Base-by-base conservation (phyloP, 2,888 invertebrate species). In the Agrochola macilenta region DNA sequence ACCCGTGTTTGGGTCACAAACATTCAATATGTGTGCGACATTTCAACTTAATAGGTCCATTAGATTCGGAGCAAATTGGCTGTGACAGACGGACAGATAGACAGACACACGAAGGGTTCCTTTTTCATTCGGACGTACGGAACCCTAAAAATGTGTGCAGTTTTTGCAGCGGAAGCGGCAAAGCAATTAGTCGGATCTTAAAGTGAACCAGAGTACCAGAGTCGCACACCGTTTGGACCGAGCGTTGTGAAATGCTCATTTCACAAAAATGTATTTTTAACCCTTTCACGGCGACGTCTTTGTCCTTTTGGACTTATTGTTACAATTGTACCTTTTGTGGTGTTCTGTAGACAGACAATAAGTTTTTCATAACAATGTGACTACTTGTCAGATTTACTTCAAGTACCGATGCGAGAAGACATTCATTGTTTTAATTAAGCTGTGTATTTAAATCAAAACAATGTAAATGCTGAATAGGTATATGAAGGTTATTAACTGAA, bases 151-250 rank as follows among this genome's bases (percentile, higher is more conserved):
- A 52, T 23, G 52, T 52, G 52, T 52, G 17, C 1, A 81, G 69
- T 89, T 91, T 92, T 91, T 89, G 80, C 85, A 85, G 84, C 72
- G 83, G 84, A 89, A 90, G 84, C 83, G 83, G 83, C 79, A 75
- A 84, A 90, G 91, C 89, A 91, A 93, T 93, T 93, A 93, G 90
- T 82, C 83, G 86, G 88, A 82, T 81, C 86, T 89, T 88, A 76
- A 80, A 87, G 57, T 78, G 73, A 83, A 61, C 11, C 30, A 39
- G 26, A 46, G 26, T 14, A 43, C 64, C 68, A 74, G 54, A 49
- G 52, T 61, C 68, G 79, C 75, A 65, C 73, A 77, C 58, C 73
- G 68, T 74, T 86, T 74, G 52, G 54, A 79, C 78, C 74, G 76
- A 64, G 66, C 79, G 86, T 81, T 82, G 74, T 83, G 74, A 74